phyloP scores from a whole-genome alignment of 2,113 vertebrate species.

The Ifrita kowaldi region DNA sequence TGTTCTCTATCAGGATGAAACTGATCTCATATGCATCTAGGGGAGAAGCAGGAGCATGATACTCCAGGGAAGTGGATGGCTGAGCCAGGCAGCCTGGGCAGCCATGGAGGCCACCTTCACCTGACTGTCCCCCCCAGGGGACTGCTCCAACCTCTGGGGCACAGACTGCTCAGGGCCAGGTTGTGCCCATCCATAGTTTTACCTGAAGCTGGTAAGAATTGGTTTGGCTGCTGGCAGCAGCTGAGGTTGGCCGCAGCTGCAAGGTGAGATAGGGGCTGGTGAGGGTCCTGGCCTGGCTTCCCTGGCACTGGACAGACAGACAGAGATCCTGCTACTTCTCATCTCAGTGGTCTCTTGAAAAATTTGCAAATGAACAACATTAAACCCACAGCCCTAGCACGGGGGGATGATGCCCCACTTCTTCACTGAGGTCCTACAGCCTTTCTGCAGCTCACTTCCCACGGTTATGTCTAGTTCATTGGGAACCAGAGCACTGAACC shows the following conservation, averaged over 20 bases:
- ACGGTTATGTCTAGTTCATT: rapidly evolving
- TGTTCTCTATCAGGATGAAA: not conserved
- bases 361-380: not conserved
- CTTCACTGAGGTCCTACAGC: not conserved
- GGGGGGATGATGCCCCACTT: rapidly evolving
- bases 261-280: not conserved
- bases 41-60: not conserved
- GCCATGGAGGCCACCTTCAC: rapidly evolving
- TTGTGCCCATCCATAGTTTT: not conserved
- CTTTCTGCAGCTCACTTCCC: not conserved
- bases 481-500: not conserved
- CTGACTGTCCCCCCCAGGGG: not conserved
- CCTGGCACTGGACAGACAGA: not conserved
- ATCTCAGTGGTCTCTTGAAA: not conserved
- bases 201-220: not conserved
- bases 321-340: not conserved
- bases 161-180: not conserved
- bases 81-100: not conserved
- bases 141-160: rapidly evolving
- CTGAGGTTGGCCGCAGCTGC: not conserved
- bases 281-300: not conserved
- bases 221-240: not conserved
- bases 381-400: not conserved
- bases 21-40: not conserved
- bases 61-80: rapidly evolving